Conservation (phyloP, 2,888 invertebrate species). For the Cybosia mesomella region DNA sequence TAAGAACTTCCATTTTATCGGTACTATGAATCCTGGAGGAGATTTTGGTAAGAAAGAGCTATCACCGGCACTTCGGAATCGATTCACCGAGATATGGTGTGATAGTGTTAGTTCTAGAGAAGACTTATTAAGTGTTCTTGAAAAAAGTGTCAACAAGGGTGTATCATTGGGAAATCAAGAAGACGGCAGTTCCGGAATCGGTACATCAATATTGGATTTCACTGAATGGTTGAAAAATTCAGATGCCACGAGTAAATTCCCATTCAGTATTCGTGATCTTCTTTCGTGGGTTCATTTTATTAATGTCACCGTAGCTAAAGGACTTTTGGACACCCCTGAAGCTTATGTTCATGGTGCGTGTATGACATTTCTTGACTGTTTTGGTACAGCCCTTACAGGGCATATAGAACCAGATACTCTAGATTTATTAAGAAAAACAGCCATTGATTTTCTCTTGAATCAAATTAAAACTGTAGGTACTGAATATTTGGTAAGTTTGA, state of each 20-base stretch:
- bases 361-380: conserved; percentile 96
- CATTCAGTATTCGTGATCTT: conserved; percentile 96
- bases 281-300: conserved; percentile 97
- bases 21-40: conserved; percentile 99
- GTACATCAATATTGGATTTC: conserved; percentile 92
- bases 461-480: conserved; percentile 82
- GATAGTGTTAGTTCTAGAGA: conserved; percentile 90
- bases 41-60: conserved; percentile 99
- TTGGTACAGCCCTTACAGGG: conserved; percentile 94
- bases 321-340: conserved; percentile 83
- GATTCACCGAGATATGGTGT: conserved; percentile 99
- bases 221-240: conserved; percentile 91
- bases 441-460: conserved; percentile 86
- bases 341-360: conserved; percentile 96
- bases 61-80: conserved; percentile 98
- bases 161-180: conserved; percentile 85
- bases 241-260: conserved; percentile 92
- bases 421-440: conserved; percentile 76
- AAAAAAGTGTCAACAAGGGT: conserved; percentile 90
- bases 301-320: conserved; percentile 86
- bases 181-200: conserved; percentile 87
- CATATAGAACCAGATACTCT: conserved; percentile 88
- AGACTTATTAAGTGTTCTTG: conserved; percentile 93
- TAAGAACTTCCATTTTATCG: conserved; percentile 94
- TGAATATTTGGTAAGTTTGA: conserved; percentile 67